Base-by-base conservation (phyloP, 2,113 vertebrate species). In the Ploceus nigricollis region DNA sequence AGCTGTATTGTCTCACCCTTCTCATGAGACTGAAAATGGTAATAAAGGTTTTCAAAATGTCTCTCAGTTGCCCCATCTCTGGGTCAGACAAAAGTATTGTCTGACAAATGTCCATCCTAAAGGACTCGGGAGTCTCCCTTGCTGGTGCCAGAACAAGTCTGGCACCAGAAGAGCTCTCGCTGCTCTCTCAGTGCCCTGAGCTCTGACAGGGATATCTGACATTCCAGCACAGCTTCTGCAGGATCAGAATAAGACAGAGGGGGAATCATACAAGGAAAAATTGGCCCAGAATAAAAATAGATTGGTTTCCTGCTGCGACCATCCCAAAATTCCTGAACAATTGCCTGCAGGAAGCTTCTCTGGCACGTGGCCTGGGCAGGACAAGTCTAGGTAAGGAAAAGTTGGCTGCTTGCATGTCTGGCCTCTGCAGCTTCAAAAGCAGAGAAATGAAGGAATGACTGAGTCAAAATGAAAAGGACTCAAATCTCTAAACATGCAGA, bases 321-420 rank as follows among this genome's bases (percentile, higher is more conserved):
- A 95, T 90, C 91, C 85, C 92, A 66, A 66, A 84, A 96, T 93
- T 95, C 93, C 87, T 96, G 57, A 94, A 44, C 81, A 82, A 89
- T 17, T 92, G 79, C 69, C 94, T 94, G 57, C 0, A n/a, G 65
- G 85, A 94, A 94, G 88, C 64, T 82, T 73, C 54, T 42, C 58
- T 87, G 91, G 89, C 94, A 79, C 4, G 30, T 19, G 77, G 85
- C 69, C 76, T 88, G 64, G 31, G 69, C 28, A 76, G 94, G 90
- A 96, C 77, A 90, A 11, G 23, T 45, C 84, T 86, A 91, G 63
- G 80, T 71, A 82, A 71, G 65, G 89, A 86, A 40, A 15, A 71
- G 37, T 24, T 92, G 93, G 51, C 84, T 76, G 66, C 61, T 57
- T 54, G 54, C 72, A 69, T 0, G n/a, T 93, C 91, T 87, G 79